Percentiles rank a stretch among this genome's conserved stretches.
Evolutionary conservation across 1,140 invertebrate species (phyloP).

Genomic region (Bombus terrestris): DNA sequence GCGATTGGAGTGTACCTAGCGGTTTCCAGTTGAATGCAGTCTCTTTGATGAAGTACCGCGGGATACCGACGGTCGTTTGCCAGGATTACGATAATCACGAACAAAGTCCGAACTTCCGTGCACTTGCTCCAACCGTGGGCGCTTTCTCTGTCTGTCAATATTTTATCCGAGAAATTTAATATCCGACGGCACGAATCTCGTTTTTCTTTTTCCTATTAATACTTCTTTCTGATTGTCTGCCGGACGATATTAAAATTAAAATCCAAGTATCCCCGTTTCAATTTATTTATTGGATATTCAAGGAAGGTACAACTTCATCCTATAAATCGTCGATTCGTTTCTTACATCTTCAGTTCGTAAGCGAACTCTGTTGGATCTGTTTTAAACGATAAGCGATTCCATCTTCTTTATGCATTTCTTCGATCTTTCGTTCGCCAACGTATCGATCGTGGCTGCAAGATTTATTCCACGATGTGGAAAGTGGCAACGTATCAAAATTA

Average conservation of each 20-base stretch:
- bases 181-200: background rate
- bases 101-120: conserved; percentile 24
- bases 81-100: conserved; percentile 38
- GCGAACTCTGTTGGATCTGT: too few species aligned
- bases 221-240: background rate
- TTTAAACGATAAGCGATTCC: too few species aligned
- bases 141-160: background rate
- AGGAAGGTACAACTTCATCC: background rate
- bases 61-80: conserved; percentile 16
- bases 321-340: too few species aligned
- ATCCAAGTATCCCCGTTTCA: background rate
- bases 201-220: background rate
- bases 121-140: background rate
- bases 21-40: conserved; percentile 29
- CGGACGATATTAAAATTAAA: background rate
- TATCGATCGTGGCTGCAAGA: background rate
- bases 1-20: conserved; percentile 5
- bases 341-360: too few species aligned
- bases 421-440: background rate
- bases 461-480: too few species aligned
- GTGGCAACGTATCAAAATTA: too few species aligned
- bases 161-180: conserved; percentile 36
- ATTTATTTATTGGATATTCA: background rate
- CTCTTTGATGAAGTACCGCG: conserved; percentile 26
- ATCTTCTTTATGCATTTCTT: background rate